Base-by-base conservation (phyloP, 2,888 invertebrate genomes). In the Microplitis deprimator region DNA sequence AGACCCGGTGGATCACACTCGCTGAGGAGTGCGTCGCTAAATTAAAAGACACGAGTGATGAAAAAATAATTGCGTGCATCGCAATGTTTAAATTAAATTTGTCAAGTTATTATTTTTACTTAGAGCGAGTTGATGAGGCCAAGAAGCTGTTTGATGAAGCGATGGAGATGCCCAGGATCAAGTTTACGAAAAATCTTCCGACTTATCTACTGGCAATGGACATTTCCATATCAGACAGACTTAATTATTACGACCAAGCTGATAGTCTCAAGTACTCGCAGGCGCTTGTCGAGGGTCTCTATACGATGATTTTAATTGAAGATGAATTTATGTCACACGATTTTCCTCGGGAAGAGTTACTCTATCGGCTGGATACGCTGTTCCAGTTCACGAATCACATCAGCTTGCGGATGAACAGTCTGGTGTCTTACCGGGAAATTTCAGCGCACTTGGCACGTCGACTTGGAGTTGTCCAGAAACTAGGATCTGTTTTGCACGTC, bases 101-200 rank as follows among this genome's bases (percentile, higher is more conserved):
- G 65, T 84, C 88, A 29, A 87, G 89, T 73, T 85, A 84, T 77
- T 88, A 88, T 67, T 87, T 87, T 20, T 85, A 87, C 74, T 83
- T 82, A 72, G 83, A 83, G 20, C 70, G 87, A 84, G 71, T 73
- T 6, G 70, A 82, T 17, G 84, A 85, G 77, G 89, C 85, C n/a
- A 83, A 81, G 29, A 69, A 80, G 59, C 79, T 86, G 50, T 78
- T 88, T 13, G 65, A 83, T 8, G 79, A 83, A 41, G 85, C 83
- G 0, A 81, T 82, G 8, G 75, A 59, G 20, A 68, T 85, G 1
- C 72, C 80, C 13, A 75, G 77, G 38, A 82, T 86, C 10, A 80
- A 81, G 40, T 81, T 85, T 29, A 72, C 82, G n/a, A 13, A 76
- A 40, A 81, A 83, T 73, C 59, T 81, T 5, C 73, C 82, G 7